phyloP scores from a whole-genome alignment of 2,888 invertebrate species.

The Carterocephalus palaemon region DNA sequence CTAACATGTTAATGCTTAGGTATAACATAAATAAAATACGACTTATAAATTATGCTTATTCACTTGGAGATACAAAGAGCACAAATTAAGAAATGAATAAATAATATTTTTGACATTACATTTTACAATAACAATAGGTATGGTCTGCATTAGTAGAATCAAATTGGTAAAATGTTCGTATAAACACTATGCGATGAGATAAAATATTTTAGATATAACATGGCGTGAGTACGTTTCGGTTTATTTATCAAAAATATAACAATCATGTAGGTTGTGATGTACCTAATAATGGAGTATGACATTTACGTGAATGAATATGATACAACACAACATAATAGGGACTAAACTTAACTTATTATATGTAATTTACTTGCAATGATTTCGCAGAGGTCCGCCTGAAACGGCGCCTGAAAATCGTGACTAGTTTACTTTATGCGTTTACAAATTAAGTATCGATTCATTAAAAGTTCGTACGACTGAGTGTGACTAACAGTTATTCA shows the following conservation, averaged over 20 bases:
- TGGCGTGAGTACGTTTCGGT: too few relatives aligned
- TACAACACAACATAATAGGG: conserved; percentile 19
- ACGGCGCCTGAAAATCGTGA: conserved; percentile 29
- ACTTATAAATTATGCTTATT: conserved; percentile 64
- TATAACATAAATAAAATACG: conserved; percentile 59
- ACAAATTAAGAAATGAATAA: conserved; percentile 44
- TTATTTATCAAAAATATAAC: too few relatives aligned
- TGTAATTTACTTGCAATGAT: conserved; percentile 21
- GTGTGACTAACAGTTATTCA: conserved; percentile 33
- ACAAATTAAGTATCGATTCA: conserved; percentile 20
- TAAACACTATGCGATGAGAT: not conserved
- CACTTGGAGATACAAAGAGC: conserved; percentile 45
- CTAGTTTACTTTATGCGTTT: conserved; percentile 31
- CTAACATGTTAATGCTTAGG: conserved; percentile 43
- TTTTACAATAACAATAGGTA: conserved; percentile 32
- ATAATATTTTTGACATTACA: conserved; percentile 42
- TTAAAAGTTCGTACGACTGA: conserved; percentile 2
- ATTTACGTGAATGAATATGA: conserved; percentile 20
- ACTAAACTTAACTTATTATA: conserved; percentile 21
- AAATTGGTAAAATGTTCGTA: not conserved
- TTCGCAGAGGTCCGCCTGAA: conserved; percentile 17
- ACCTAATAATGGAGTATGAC: conserved; percentile 13
- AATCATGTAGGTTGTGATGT: conserved; percentile 22
- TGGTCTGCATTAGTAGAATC: conserved; percentile 29
- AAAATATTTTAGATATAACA: too few relatives aligned